Conservation (phyloP, 1,140 invertebrate genomes). For the Glossosoma conforme region DNA sequence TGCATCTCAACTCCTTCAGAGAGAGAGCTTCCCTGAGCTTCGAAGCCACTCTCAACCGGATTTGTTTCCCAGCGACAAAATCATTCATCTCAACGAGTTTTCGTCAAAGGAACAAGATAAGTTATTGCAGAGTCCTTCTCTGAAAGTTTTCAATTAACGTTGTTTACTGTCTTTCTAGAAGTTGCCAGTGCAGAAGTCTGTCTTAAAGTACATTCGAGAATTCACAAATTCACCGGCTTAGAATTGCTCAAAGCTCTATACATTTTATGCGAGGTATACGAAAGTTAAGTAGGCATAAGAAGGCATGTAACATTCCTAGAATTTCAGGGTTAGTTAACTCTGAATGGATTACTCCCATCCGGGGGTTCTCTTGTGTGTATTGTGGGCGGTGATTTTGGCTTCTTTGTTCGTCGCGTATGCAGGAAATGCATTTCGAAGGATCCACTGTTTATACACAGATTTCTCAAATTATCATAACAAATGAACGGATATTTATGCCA, state of each 20-base stretch:
- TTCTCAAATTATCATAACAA: neutral
- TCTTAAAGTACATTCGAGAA: neutral
- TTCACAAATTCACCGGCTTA: neutral
- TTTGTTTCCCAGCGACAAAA: slow-evolving; percentile 27
- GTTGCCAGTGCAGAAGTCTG: neutral
- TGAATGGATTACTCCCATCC: slow-evolving; percentile 28
- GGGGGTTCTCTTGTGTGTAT: slow-evolving; percentile 22
- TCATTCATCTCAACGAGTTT: slow-evolving; percentile 20
- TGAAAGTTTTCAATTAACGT: slow-evolving; percentile 31
- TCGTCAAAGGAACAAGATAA: slow-evolving; percentile 27
- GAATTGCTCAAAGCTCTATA: slow-evolving; percentile 2
- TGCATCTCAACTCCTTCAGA: slow-evolving; percentile 23
- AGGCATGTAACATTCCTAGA: slow-evolving; percentile 29
- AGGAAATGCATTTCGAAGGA: slow-evolving; percentile 4
- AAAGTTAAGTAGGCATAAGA: slow-evolving; percentile 28
- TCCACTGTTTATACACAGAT: neutral
- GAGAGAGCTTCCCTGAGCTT: slow-evolving; percentile 18
- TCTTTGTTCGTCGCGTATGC: slow-evolving; percentile 27
- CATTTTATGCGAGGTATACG: slow-evolving; percentile 19
- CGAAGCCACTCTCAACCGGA: slow-evolving; percentile 13
- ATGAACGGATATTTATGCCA: too few relatives aligned
- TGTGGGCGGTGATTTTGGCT: slow-evolving; percentile 26
- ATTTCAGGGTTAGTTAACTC: slow-evolving; percentile 33
- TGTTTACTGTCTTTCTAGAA: slow-evolving; percentile 16
- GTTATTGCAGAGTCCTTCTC: slow-evolving; percentile 24